Percentiles rank a stretch among this genome's conserved stretches.
phyloP scores from a whole-genome alignment of 2,888 invertebrate species.

The Hermaeophaga mercurialis region DNA sequence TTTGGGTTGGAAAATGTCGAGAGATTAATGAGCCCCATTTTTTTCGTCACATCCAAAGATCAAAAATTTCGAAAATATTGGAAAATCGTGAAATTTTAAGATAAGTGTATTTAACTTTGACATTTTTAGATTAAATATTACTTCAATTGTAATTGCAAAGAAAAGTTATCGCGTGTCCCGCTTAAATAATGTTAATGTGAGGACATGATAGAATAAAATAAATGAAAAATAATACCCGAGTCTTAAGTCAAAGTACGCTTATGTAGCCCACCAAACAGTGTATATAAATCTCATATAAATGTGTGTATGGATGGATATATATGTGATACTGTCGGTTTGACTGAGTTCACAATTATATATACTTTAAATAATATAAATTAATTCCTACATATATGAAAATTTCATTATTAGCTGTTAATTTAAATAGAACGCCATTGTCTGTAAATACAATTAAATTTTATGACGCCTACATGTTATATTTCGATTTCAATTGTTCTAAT shows the following conservation, averaged over 20 bases:
- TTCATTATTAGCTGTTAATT: conserved; percentile 15
- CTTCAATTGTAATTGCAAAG: no score
- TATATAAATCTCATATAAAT: not conserved
- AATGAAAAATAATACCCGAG: not conserved
- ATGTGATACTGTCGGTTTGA: conserved; percentile 4
- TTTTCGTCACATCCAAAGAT: no score
- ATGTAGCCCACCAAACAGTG: not conserved
- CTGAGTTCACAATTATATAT: conserved; percentile 5
- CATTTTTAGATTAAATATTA: no score
- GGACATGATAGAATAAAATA: not conserved
- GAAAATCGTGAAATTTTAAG: no score
- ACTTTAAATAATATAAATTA: conserved; percentile 15
- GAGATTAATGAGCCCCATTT: no score
- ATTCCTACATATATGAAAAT: conserved; percentile 13
- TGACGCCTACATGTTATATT: conserved; percentile 15
- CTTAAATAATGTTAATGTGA: no score
- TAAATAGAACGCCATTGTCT: conserved; percentile 10
- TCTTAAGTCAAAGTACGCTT: no score
- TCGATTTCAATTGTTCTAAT: conserved; percentile 13
- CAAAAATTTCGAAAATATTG: no score
- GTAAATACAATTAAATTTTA: conserved; percentile 7
- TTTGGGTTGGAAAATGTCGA: no score
- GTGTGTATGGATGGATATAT: not conserved
- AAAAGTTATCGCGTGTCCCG: no score
- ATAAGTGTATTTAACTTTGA: no score